Percentiles rank a stretch among this genome's conserved stretches.
These are phyloP conservation scores for Myotis pilosus DNA, from an alignment of 2,797 vertebrate genomes.

Conservation along the genomic window DNA sequence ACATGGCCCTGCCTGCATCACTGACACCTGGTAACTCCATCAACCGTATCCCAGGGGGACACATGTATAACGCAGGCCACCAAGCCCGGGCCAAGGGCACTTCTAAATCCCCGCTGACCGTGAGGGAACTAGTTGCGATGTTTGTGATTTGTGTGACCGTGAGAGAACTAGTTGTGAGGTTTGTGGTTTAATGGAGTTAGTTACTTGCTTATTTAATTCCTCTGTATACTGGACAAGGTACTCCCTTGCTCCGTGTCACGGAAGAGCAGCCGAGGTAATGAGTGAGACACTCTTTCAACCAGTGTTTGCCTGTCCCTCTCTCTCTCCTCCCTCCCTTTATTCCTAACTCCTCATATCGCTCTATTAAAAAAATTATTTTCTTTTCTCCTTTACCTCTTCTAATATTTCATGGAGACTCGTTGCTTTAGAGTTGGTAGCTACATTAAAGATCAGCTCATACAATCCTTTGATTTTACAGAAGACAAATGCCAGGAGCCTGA, in stretches of 20 bases:
- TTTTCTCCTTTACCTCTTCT: not conserved
- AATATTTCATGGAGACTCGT: not conserved
- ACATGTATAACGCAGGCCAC: constrained; percentile 74
- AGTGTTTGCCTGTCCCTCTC: not conserved
- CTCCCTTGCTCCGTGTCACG: not conserved
- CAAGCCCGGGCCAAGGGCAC: not conserved
- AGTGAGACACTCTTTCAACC: not conserved
- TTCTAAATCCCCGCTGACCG: constrained; percentile 43
- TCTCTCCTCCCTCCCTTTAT: not conserved
- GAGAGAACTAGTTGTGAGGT: constrained; percentile 1
- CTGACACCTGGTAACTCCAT: constrained; percentile 42
- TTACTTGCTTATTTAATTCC: constrained; percentile 33
- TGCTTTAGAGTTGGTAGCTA: not conserved
- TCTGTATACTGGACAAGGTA: not conserved
- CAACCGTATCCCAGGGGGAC: constrained; percentile 63
- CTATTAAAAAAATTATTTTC: not conserved
- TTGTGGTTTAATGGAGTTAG: not conserved
- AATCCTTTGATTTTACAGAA: not conserved
- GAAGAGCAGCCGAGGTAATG: not conserved
- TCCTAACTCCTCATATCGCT: not conserved
- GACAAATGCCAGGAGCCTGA: not conserved
- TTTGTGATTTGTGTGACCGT: not conserved
- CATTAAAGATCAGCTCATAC: not conserved
- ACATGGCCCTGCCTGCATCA: not conserved
- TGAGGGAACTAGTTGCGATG: not conserved